phyloP scores from a whole-genome alignment of 1,140 invertebrate genomes.

The Ladona fulva region DNA sequence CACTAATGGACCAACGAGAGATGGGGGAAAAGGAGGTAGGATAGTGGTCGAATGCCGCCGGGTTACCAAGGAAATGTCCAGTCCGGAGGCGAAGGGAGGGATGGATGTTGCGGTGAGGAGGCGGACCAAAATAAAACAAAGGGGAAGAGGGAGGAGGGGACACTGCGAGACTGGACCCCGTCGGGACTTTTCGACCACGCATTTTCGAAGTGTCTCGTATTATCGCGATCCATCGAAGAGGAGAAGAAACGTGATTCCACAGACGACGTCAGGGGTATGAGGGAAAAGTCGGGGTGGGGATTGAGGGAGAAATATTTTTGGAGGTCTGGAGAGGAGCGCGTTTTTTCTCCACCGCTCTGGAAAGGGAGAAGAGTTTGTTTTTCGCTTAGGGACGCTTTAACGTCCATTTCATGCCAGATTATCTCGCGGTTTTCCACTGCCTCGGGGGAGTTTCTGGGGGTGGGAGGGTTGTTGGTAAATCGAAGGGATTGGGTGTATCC shows the following conservation, averaged over 20 bases:
- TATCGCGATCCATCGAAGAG: background rate
- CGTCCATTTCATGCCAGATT: background rate
- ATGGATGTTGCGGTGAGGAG: background rate
- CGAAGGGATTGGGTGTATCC: no score
- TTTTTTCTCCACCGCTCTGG: background rate
- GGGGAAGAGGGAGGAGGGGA: background rate
- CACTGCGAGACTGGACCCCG: background rate
- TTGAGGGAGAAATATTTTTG: background rate
- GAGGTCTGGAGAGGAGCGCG: background rate
- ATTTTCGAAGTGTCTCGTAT: background rate
- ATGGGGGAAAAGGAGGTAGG: background rate
- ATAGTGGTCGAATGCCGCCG: background rate
- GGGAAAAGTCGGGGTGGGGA: background rate
- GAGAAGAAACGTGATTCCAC: background rate
- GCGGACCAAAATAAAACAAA: background rate
- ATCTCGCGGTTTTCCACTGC: no score
- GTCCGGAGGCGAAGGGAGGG: background rate
- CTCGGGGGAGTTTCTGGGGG: no score
- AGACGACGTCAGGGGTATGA: background rate
- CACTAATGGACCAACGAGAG: background rate
- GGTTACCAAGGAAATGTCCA: background rate
- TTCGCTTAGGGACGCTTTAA: background rate
- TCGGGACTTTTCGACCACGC: background rate
- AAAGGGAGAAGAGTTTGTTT: background rate
- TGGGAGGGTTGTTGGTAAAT: no score